Conservation (phyloP, 2,888 invertebrate genomes). For the Drosophila anomelani region DNA sequence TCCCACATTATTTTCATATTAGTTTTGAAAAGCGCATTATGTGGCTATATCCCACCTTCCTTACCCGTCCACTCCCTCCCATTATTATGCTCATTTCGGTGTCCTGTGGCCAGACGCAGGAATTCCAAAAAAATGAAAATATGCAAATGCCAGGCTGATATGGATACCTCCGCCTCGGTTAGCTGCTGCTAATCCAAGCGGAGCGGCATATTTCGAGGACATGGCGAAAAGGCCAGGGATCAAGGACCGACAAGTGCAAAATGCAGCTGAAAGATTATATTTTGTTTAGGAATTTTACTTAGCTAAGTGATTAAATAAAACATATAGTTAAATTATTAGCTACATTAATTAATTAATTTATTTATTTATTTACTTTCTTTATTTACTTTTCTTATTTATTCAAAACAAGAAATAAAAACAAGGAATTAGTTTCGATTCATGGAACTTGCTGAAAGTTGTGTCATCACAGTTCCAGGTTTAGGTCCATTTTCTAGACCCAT, state of each 20-base stretch:
- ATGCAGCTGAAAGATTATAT: background rate
- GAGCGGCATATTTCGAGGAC: conserved; percentile 20
- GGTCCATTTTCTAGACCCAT: background rate
- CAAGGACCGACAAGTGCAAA: background rate
- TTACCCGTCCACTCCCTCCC: no score
- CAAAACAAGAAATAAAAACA: background rate
- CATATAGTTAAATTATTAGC: no score
- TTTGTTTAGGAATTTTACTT: background rate
- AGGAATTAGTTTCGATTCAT: background rate
- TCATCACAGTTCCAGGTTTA: conserved; percentile 8
- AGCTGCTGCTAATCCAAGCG: conserved; percentile 1
- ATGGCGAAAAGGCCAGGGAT: conserved; percentile 20
- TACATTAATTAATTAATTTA: background rate
- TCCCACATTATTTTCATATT: conserved; percentile 59
- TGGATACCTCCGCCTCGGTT: background rate
- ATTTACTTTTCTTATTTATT: background rate
- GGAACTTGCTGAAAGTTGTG: conserved; percentile 21
- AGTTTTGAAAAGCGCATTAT: conserved; percentile 69
- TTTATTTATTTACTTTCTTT: background rate
- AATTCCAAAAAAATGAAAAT: conserved; percentile 7
- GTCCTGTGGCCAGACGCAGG: conserved; percentile 17
- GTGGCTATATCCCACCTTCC: conserved; percentile 1
- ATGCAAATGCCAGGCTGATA: conserved; percentile 28
- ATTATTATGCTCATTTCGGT: conserved; percentile 53
- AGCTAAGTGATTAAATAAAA: background rate